Conservation (phyloP, 2,888 invertebrate species). For the Proisotoma minuta region DNA sequence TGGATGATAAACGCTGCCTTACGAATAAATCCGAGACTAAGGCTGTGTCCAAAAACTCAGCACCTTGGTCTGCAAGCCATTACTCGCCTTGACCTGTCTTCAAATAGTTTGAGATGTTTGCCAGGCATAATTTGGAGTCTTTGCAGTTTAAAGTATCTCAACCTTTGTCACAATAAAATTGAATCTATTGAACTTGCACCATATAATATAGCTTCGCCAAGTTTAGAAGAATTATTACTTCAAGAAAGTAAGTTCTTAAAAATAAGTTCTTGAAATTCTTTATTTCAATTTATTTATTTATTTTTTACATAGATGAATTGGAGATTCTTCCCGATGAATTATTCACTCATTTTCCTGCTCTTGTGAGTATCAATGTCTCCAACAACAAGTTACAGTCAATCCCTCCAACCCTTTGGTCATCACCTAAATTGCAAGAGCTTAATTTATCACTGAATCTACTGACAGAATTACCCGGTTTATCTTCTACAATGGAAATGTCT, state of each 20-base stretch:
- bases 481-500: conserved; percentile 38
- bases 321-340: conserved; percentile 74
- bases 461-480: conserved; percentile 60
- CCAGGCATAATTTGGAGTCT: conserved; percentile 79
- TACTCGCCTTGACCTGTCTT: conserved; percentile 87
- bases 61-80: conserved; percentile 79
- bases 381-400: conserved; percentile 75
- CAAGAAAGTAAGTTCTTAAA: conserved; percentile 61
- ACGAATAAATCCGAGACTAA: conserved; percentile 76
- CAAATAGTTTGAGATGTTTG: conserved; percentile 73
- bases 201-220: conserved; percentile 58
- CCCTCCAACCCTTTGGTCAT: conserved; percentile 79
- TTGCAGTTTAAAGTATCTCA: conserved; percentile 73
- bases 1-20: conserved; percentile 82
- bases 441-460: conserved; percentile 85
- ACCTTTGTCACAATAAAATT: conserved; percentile 83
- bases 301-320: conserved; percentile 83
- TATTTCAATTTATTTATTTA: conserved; percentile 57
- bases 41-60: conserved; percentile 62
- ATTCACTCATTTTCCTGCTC: conserved; percentile 67
- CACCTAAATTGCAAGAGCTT: conserved; percentile 78
- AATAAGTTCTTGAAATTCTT: not conserved
- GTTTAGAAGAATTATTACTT: conserved; percentile 83
- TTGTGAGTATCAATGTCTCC: conserved; percentile 82
- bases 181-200: conserved; percentile 57